phyloP scores from a whole-genome alignment of 2,113 vertebrate species.

The Motacilla alba region DNA sequence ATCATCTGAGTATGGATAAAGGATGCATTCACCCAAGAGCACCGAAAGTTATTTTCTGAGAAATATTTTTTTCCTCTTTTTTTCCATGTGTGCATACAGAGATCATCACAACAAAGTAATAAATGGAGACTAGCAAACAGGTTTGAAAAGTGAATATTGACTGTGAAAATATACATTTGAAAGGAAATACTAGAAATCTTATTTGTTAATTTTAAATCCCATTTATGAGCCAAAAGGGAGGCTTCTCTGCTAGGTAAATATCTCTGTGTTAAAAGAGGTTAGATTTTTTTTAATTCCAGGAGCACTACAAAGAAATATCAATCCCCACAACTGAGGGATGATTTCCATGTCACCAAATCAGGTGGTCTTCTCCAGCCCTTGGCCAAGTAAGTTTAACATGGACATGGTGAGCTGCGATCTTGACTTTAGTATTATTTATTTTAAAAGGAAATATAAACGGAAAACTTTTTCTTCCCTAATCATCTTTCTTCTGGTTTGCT shows the following conservation, averaged over 20 bases:
- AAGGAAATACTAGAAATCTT: not conserved
- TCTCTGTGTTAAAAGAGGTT: not conserved
- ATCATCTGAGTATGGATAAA: slow-evolving; percentile 63
- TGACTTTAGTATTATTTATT: not conserved
- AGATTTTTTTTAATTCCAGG: not conserved
- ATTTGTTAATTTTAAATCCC: slow-evolving; percentile 41
- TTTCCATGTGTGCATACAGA: not conserved
- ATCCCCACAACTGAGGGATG: not conserved
- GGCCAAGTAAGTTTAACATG: not conserved
- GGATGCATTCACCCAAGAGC: slow-evolving; percentile 56
- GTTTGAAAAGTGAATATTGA: slow-evolving; percentile 1
- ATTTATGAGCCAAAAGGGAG: not conserved
- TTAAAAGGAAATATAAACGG: not conserved
- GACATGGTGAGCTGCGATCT: not conserved
- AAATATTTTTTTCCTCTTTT: not conserved
- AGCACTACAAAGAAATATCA: not conserved
- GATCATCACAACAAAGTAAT: not conserved
- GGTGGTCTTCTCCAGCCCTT: not conserved
- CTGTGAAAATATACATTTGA: not conserved
- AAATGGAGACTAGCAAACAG: slow-evolving; percentile 4
- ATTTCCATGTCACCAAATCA: not conserved
- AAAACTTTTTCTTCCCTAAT: not conserved
- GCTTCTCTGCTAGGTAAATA: not conserved
- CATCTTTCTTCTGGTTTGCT: not conserved
- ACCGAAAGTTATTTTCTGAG: slow-evolving; percentile 57